Conservation (phyloP, 37 sponge, comb jelly and placozoan species). For the Eunapius fragilis region DNA sequence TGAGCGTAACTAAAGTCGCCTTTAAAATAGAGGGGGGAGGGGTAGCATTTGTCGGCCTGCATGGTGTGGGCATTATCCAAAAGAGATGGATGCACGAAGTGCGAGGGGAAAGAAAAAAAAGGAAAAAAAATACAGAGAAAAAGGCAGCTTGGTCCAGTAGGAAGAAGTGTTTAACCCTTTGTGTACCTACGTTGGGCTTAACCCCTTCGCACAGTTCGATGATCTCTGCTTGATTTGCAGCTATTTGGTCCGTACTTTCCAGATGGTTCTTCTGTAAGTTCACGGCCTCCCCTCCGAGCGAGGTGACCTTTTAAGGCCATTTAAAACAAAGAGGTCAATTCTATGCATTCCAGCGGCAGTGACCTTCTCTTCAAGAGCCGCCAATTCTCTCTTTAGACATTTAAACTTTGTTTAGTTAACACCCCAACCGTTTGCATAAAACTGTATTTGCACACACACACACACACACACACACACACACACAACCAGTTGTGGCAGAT, state of each 20-base stretch:
- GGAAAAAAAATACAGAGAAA: too few species aligned
- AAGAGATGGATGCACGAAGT: too few species aligned
- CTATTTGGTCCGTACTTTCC: slow-evolving; percentile 79
- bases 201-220: slow-evolving; percentile 84
- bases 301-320: slow-evolving; percentile 5
- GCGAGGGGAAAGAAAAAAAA: too few species aligned
- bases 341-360: too few species aligned
- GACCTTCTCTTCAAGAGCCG: slow-evolving; percentile 89
- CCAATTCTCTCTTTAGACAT: slow-evolving; percentile 90
- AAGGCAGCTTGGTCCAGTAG: background rate
- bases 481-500: too few species aligned
- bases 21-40: too few species aligned
- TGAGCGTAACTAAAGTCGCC: too few species aligned
- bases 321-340: background rate
- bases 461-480: too few species aligned
- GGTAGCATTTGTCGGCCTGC: too few species aligned
- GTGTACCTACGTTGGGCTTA: slow-evolving; percentile 57
- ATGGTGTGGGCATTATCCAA: too few species aligned
- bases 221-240: slow-evolving; percentile 93
- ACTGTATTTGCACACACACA: too few species aligned
- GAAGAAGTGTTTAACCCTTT: background rate
- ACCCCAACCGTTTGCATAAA: too few species aligned
- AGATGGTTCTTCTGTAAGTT: slow-evolving; percentile 56
- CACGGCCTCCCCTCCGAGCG: slow-evolving; percentile 59
- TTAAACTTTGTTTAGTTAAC: slow-evolving; percentile 91